Conservation (phyloP, 2,888 invertebrate genomes). For the Drosophila quinaria region DNA sequence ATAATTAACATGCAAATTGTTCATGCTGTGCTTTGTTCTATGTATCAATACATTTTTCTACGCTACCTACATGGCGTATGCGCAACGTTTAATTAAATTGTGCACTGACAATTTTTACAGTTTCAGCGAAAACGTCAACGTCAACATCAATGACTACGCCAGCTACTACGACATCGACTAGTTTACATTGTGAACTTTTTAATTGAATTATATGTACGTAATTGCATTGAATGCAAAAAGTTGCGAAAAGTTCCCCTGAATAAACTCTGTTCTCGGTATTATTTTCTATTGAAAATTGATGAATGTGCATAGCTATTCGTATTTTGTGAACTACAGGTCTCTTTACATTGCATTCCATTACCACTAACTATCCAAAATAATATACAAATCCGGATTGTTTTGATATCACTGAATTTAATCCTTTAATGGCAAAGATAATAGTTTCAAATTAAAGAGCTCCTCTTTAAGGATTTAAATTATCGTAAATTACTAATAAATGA, state of each 20-base stretch:
- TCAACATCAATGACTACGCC: slow-evolving; percentile 5
- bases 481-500: neutral
- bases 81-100: slow-evolving; percentile 70
- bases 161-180: slow-evolving; percentile 8
- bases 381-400: slow-evolving; percentile 1
- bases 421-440: slow-evolving; percentile 3
- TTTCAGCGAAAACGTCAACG: neutral
- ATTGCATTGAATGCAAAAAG: slow-evolving; percentile 52
- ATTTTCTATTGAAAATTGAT: slow-evolving; percentile 41
- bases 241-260: slow-evolving; percentile 39
- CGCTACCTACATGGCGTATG: slow-evolving; percentile 42
- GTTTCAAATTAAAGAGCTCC: neutral
- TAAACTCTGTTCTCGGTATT: slow-evolving; percentile 6
- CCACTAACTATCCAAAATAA: neutral
- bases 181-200: slow-evolving; percentile 64
- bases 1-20: slow-evolving; percentile 61
- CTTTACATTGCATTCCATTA: slow-evolving; percentile 2
- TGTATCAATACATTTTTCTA: slow-evolving; percentile 17
- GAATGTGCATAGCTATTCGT: slow-evolving; percentile 21
- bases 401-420: slow-evolving; percentile 15
- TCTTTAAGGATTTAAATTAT: slow-evolving; percentile 1
- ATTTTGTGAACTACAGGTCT: neutral
- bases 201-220: slow-evolving; percentile 65
- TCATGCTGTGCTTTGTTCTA: slow-evolving; percentile 16
- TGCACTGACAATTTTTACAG: slow-evolving; percentile 49